Evolutionary conservation across 2,797 vertebrate genomes (phyloP), one percentile per base, ranked within the genome.

Genomic region (Ceryle rudis): DNA sequence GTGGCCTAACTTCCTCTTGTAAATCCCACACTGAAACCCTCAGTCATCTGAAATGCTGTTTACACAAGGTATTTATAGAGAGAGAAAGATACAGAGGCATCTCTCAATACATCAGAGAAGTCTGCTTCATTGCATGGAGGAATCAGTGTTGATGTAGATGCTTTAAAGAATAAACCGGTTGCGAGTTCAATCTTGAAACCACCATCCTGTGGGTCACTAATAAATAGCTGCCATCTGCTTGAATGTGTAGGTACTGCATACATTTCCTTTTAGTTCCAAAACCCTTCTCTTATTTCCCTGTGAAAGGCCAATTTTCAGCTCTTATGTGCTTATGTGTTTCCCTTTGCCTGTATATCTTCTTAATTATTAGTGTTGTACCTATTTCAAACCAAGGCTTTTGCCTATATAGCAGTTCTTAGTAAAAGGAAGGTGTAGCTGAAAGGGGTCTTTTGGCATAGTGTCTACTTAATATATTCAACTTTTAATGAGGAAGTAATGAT

Each of bases 121-220:
- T 64, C 39, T 92, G 14, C 58, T 74, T 85, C 52, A 10, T 69
- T 52, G 55, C 60, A 77, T 28, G 61, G 31, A 72, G 51, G 49
- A 90, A 55, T 87, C 58, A 39, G n/a, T 70, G 42, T 64, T 82
- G 49, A 18, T 87, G 10, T 37, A 69, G 65, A 33, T 84, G 51
- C 46, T 93, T 95, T 91, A 69, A 80, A 17, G 16, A 21, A 49
- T 69, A 95, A 92, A 88, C 82, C 17, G 73, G 55, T 44, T 73
- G 41, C 70, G 81, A 89, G 16, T 90, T 51, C 52, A 51, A 0
- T 22, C 31, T 75, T 73, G 67, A 90, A 84, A 78, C 19, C 20
- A 26, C 37, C 88, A 0, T 79, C 67, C 20, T 28, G 18, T 42
- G 51, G 47, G 47, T 74, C 51, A 54, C 22, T 91, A 55, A 81